Evolutionary conservation across 2,113 vertebrate species (phyloP).

Genomic region (Phalacrocorax pelagicus): DNA sequence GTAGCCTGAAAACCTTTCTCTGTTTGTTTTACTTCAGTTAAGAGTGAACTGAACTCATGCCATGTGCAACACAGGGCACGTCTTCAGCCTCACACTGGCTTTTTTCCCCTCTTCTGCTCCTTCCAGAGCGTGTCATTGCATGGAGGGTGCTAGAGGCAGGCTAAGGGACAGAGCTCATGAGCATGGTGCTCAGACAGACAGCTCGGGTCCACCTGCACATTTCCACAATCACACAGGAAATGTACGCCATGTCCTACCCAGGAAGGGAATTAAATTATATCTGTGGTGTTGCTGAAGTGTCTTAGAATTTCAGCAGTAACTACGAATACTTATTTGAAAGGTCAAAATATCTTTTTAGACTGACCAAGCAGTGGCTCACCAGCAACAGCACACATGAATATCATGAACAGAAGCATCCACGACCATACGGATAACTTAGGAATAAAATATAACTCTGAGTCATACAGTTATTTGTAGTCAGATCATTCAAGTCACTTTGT

Average conservation of each 20-base stretch:
- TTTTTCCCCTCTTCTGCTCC: not conserved
- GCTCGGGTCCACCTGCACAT: not conserved
- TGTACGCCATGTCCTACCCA: not conserved
- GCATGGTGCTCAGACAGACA: not conserved
- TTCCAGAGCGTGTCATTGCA: not conserved
- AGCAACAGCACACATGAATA: not conserved
- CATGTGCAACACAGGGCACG: rapidly evolving
- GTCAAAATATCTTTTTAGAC: not conserved
- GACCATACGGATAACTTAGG: not conserved
- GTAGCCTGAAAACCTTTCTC: not conserved
- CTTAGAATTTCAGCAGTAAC: not conserved
- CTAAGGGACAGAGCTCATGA: not conserved
- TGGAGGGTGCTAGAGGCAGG: not conserved
- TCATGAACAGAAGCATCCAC: not conserved
- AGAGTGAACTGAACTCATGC: not conserved
- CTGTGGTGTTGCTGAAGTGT: not conserved
- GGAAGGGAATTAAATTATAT: not conserved
- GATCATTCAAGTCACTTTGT: not conserved
- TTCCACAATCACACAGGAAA: not conserved
- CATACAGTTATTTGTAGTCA: not conserved
- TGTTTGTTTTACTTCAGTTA: not conserved
- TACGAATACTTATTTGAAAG: not conserved
- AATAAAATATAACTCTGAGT: not conserved
- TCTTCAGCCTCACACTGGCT: not conserved
- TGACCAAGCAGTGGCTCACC: not conserved